Percentiles rank a stretch among this genome's conserved stretches.
These are phyloP conservation scores for Nycticorax nycticorax DNA, from an alignment of 2,113 vertebrate species.

Conservation along the genomic window DNA sequence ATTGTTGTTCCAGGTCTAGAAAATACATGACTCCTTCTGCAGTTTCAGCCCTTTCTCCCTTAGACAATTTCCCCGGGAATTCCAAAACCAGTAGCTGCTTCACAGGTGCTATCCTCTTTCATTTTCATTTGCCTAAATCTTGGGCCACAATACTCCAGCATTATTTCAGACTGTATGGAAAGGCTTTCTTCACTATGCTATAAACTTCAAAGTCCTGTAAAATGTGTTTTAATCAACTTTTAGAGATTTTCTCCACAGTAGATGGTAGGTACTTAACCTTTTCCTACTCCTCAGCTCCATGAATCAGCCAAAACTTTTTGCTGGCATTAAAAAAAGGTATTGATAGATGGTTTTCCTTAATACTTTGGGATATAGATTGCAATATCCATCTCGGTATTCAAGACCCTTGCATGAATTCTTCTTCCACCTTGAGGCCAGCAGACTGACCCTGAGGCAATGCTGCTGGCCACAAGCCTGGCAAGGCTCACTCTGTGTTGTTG, in stretches of 20 bases:
- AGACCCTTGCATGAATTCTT: background rate
- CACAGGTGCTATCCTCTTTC: background rate
- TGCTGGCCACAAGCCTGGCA: background rate
- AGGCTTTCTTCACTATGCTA: background rate
- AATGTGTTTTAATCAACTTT: background rate
- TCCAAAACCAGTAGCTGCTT: background rate
- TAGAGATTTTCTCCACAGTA: background rate
- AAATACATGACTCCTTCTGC: background rate
- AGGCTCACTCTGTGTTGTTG: background rate
- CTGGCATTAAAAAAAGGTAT: background rate
- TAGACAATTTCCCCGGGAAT: background rate
- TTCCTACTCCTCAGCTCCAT: background rate
- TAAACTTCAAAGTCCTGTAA: background rate
- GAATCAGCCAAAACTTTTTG: accelerated
- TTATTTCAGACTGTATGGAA: background rate
- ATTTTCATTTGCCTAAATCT: background rate
- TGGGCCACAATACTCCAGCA: accelerated
- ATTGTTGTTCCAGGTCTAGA: background rate
- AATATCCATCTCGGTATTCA: background rate
- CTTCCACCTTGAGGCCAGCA: background rate
- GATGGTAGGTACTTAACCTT: background rate
- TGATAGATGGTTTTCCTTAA: background rate
- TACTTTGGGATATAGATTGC: background rate
- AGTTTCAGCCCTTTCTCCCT: background rate
- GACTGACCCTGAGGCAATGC: background rate